Conservation (phyloP, 2,888 invertebrate genomes). For the Cryptophagus acutangulus region DNA sequence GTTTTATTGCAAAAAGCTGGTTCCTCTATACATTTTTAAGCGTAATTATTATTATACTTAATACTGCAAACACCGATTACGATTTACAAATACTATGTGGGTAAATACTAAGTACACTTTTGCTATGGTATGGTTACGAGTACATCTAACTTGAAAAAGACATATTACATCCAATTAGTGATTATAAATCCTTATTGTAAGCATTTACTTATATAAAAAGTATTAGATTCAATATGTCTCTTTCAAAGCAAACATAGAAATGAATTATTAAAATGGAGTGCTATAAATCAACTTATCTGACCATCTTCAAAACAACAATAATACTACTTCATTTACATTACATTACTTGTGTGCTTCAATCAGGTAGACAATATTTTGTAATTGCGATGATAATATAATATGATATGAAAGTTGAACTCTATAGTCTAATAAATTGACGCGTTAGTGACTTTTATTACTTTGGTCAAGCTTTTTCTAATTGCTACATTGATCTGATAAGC, state of each 20-base stretch:
- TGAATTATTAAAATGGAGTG: neutral
- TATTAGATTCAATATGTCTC: neutral
- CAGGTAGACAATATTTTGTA: too few relatives aligned
- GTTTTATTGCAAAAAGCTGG: conserved; percentile 16
- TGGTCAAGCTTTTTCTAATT: neutral
- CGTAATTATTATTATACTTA: neutral
- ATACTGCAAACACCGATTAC: neutral
- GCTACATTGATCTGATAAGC: too few relatives aligned
- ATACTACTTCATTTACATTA: conserved; percentile 2
- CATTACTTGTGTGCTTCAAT: conserved; percentile 11
- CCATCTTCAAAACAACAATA: too few relatives aligned
- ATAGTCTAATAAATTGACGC: too few relatives aligned
- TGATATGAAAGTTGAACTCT: too few relatives aligned
- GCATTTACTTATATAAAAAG: conserved; percentile 2
- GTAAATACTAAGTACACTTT: conserved; percentile 7
- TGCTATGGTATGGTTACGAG: neutral
- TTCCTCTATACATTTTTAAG: conserved; percentile 5
- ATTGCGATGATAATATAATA: too few relatives aligned
- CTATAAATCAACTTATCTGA: neutral
- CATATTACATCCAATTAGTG: too few relatives aligned
- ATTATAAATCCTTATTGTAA: neutral
- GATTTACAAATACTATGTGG: conserved; percentile 2
- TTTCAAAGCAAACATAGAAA: neutral
- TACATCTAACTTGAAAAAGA: neutral
- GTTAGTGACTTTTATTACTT: neutral